Evolutionary conservation across 2,797 vertebrate genomes (phyloP).

Genomic region (Adelosebastes latens): DNA sequence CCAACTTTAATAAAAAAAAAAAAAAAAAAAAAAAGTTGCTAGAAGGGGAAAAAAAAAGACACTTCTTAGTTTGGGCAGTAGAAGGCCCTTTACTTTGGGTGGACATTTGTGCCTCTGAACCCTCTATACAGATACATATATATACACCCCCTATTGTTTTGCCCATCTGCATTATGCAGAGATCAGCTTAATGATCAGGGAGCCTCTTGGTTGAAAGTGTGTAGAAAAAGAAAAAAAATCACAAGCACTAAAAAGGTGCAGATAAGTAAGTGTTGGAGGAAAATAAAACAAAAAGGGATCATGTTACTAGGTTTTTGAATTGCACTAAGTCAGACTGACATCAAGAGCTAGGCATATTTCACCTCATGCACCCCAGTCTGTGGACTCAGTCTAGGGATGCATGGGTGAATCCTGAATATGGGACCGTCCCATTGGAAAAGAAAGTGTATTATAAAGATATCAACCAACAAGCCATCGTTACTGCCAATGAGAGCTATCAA

Average conservation of each 20-base stretch:
- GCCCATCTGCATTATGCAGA: background rate
- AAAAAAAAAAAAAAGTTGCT: slow-evolving; percentile 34
- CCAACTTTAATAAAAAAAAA: slow-evolving; percentile 44
- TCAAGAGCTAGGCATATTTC: slow-evolving; percentile 36
- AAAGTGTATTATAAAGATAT: slow-evolving; percentile 43
- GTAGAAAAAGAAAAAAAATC: background rate
- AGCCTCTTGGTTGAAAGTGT: background rate
- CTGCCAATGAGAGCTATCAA: slow-evolving; percentile 35
- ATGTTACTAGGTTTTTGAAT: slow-evolving; percentile 18
- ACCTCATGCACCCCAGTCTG: slow-evolving; percentile 35
- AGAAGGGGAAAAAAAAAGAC: background rate
- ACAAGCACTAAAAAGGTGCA: slow-evolving; percentile 20
- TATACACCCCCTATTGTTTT: background rate
- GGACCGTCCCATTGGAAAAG: slow-evolving; percentile 60
- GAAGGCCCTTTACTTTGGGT: background rate
- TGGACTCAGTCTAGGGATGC: slow-evolving; percentile 8
- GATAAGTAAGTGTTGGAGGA: slow-evolving; percentile 47
- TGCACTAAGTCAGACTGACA: slow-evolving; percentile 58
- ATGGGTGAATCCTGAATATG: slow-evolving; percentile 33
- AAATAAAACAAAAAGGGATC: slow-evolving; percentile 16
- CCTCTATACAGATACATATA: background rate
- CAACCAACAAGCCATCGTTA: slow-evolving; percentile 17
- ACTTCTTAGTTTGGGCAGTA: background rate
- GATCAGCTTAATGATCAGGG: background rate
- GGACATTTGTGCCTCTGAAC: background rate